Percentiles rank a stretch among this genome's conserved stretches.
Evolutionary conservation across 2,113 vertebrate species (phyloP).

Genomic region (Solenodon paradoxus): DNA sequence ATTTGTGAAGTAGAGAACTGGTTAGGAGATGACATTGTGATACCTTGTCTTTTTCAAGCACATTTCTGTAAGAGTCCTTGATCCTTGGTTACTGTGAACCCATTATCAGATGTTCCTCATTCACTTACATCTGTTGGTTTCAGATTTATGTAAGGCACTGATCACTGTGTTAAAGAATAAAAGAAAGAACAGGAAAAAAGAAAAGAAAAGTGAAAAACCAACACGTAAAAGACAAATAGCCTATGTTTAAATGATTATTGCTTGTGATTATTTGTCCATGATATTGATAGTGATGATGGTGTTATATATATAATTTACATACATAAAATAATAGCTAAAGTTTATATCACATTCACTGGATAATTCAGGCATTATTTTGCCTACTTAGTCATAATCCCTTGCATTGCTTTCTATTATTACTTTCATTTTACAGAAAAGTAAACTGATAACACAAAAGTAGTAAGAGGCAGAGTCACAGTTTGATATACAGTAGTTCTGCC

Average conservation of each 20-base stretch:
- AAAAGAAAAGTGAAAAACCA: background rate
- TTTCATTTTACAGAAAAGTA: too few relatives aligned
- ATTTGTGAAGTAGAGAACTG: background rate
- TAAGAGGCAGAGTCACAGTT: background rate
- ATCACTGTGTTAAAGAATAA: background rate
- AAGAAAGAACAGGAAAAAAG: background rate
- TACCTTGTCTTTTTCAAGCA: background rate
- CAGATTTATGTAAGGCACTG: background rate
- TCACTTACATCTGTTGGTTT: background rate
- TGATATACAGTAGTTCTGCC: background rate
- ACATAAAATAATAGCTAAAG: background rate
- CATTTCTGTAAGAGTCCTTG: background rate
- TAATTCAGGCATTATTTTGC: background rate
- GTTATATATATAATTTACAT: too few relatives aligned
- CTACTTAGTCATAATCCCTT: too few relatives aligned
- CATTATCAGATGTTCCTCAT: background rate
- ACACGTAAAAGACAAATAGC: background rate
- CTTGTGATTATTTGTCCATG: background rate
- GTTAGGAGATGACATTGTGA: background rate
- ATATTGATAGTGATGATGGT: background rate
- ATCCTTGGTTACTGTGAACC: background rate
- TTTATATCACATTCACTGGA: background rate
- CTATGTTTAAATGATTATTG: background rate
- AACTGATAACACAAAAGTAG: background rate
- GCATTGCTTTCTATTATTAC: too few relatives aligned